Evolutionary conservation across 2,797 vertebrate genomes (phyloP).

Genomic region (Gambelia wislizenii): DNA sequence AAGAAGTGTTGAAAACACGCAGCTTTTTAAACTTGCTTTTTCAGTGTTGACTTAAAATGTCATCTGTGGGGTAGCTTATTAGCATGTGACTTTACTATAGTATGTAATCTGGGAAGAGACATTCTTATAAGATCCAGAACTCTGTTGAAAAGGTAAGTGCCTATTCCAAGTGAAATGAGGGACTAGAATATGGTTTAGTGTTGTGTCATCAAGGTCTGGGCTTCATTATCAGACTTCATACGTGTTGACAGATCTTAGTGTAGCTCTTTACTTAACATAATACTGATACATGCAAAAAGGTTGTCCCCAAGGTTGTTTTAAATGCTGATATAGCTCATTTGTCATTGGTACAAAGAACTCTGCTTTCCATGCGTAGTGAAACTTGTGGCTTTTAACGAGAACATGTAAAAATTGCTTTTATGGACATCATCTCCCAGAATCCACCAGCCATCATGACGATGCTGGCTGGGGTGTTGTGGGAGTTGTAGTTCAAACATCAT

Average conservation of each 20-base stretch:
- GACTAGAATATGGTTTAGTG: not conserved
- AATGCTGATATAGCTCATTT: not conserved
- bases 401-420: no score
- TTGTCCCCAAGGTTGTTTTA: not conserved
- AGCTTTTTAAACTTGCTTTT: not conserved
- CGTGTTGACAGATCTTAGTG: not conserved
- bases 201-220: not conserved
- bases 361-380: not conserved
- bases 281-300: not conserved
- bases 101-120: not conserved
- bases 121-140: constrained; percentile 12
- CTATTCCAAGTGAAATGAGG: not conserved
- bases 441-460: no score
- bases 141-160: not conserved
- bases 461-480: no score
- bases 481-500: not conserved
- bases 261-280: not conserved
- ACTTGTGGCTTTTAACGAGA: not conserved
- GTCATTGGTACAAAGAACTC: not conserved
- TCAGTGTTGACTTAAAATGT: not conserved
- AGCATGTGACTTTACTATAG: not conserved
- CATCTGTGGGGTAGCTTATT: not conserved
- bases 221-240: not conserved
- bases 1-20: constrained; percentile 17
- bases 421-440: no score